phyloP scores from a whole-genome alignment of 2,113 vertebrate species.

The Platysteira castanea region DNA sequence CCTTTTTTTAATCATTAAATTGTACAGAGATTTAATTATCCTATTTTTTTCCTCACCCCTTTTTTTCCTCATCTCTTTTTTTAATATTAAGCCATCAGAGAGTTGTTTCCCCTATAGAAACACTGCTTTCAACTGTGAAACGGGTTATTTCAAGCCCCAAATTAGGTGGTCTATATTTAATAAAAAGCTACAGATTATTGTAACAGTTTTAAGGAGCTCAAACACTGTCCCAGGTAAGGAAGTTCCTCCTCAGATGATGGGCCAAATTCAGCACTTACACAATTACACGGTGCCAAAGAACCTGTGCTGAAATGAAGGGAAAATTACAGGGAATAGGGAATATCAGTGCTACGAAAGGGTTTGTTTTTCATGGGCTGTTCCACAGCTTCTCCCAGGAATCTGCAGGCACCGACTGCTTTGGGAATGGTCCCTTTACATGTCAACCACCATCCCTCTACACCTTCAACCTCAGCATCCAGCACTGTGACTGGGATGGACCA shows the following conservation, averaged over 20 bases:
- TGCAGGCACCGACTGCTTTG: rapidly evolving
- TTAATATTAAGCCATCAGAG: background rate
- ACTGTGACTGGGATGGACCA: rapidly evolving
- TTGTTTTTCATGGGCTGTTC: background rate
- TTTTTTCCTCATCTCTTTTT: background rate
- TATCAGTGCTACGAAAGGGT: rapidly evolving
- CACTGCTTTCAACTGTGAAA: background rate
- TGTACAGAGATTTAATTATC: background rate
- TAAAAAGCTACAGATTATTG: background rate
- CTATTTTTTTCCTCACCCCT: background rate
- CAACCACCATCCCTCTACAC: rapidly evolving
- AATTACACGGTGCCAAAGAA: background rate
- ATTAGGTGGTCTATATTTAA: background rate
- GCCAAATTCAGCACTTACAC: background rate
- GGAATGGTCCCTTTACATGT: background rate
- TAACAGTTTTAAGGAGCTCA: background rate
- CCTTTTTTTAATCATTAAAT: background rate
- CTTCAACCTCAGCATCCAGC: rapidly evolving
- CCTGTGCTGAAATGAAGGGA: background rate
- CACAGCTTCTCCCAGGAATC: background rate
- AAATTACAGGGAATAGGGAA: background rate
- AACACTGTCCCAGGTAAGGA: background rate
- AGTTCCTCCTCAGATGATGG: background rate
- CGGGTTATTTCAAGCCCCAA: background rate
- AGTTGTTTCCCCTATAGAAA: background rate